Evolutionary conservation across 2,888 invertebrate genomes (phyloP), one percentile per base, ranked within the genome.

Genomic region (Vanessa cardui): DNA sequence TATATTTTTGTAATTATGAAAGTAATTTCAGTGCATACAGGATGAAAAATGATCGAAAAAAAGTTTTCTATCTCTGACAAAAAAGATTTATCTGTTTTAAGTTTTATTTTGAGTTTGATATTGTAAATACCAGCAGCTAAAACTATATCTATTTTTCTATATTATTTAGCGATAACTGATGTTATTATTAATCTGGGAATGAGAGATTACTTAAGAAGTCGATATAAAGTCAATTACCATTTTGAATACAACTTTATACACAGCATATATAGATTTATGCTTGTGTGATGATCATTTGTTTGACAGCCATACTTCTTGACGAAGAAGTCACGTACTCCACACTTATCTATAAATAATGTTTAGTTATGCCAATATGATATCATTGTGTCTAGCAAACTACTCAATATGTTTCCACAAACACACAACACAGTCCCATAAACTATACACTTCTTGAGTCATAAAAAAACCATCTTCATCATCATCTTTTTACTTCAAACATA

Each of bases 261-360:
- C 26, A 18, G 12, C 18, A 39, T 3, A 9, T 39, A 5, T n/a
- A 8, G 39, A n/a, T 18, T 12, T 20, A 16, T 16, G 45, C 16
- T 6, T 44, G 61, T 52, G 56, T 64, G 45, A 54, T 64, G 49
- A 66, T 59, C 58, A 61, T 64, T 66, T 70, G 61, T 66, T 73
- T 71, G 71, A 71, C 73, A 78, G 74, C 75, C 77, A 76, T 77
- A 68, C 64, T 70, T 69, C 54, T 75, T 76, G 74, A 80, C 73
- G 72, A 68, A 49, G 68, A 68, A 82, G 87, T 88, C 88, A 88
- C 88, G 88, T 88, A 79, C 61, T 66, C 67, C 64, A 58, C 56
- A 54, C 47, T 66, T 72, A 70, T 31, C 61, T 71, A 68, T 58
- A 68, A 62, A 64, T n/a, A 61, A 21, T 39, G 46, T 31, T 60